phyloP scores from a whole-genome alignment of 2,113 vertebrate species.

The Microtus pennsylvanicus region DNA sequence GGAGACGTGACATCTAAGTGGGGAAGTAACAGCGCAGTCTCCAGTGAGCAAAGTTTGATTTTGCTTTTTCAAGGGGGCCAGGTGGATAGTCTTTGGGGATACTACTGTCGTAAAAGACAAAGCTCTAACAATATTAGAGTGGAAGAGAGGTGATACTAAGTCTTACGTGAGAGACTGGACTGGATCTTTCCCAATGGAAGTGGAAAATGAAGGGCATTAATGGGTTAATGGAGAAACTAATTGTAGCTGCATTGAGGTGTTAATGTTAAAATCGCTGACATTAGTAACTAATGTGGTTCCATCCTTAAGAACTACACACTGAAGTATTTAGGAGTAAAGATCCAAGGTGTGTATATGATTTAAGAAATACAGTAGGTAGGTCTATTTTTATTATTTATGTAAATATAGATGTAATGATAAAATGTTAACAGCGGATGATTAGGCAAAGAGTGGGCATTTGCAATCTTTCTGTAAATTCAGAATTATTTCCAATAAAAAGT shows the following conservation, averaged over 20 bases:
- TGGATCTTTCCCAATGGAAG: not conserved
- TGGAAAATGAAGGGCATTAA: not conserved
- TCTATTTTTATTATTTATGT: not conserved
- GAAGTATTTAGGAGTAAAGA: slow-evolving; percentile 30
- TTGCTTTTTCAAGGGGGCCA: not conserved
- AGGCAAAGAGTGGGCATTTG: not conserved
- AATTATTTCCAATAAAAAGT: slow-evolving; percentile 13
- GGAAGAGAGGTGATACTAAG: not conserved
- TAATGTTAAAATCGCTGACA: slow-evolving; percentile 42
- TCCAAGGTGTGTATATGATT: not conserved
- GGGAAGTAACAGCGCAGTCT: not conserved
- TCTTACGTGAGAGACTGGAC: not conserved
- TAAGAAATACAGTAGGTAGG: not conserved
- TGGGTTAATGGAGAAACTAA: slow-evolving; percentile 32
- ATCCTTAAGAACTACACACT: slow-evolving; percentile 13
- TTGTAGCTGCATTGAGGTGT: not conserved
- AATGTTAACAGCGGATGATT: not conserved
- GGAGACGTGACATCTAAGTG: not conserved
- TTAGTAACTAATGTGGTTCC: slow-evolving; percentile 12
- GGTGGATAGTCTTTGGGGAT: not conserved
- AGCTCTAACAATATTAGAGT: slow-evolving; percentile 22
- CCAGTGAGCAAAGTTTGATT: not conserved
- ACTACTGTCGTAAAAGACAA: slow-evolving; percentile 14
- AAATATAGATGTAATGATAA: not conserved
- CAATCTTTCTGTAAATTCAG: slow-evolving; percentile 27